These are phyloP conservation scores for Dicyrtomina minuta DNA, from an alignment of 2,888 invertebrate genomes.

Conservation along the genomic window DNA sequence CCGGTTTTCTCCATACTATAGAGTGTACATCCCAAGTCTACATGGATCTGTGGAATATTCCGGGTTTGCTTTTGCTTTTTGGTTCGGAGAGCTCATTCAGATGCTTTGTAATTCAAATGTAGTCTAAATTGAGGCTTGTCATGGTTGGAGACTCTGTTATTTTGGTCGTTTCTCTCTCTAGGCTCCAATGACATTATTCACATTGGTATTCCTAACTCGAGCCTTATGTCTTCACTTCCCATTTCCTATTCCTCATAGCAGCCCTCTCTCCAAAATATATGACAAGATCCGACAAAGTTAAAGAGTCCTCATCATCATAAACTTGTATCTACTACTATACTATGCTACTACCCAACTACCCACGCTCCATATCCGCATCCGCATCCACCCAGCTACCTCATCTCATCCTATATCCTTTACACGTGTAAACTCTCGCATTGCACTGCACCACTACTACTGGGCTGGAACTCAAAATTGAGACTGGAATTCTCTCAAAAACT, in stretches of 20 bases:
- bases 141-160: constrained; percentile 30
- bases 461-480: too few species aligned
- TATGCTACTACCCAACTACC: background rate
- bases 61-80: too few species aligned
- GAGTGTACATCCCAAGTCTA: too few species aligned
- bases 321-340: background rate
- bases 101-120: constrained; percentile 41
- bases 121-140: constrained; percentile 39
- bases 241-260: constrained; percentile 8
- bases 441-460: too few species aligned
- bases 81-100: constrained; percentile 19
- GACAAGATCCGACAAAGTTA: too few species aligned
- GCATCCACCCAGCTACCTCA: too few species aligned
- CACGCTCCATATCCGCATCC: background rate
- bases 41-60: too few species aligned
- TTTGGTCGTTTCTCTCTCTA: constrained; percentile 30
- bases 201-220: constrained; percentile 28
- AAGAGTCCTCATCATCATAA: constrained; percentile 15
- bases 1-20: too few species aligned
- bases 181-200: constrained; percentile 31
- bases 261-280: too few species aligned
- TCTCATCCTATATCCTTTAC: too few species aligned
- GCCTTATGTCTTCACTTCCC: constrained; percentile 30
- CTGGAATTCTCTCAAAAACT: too few species aligned
- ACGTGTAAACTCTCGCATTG: too few species aligned